Conservation (phyloP, 92 coral and sea anemone species). For the Micromussa lordhowensis region DNA sequence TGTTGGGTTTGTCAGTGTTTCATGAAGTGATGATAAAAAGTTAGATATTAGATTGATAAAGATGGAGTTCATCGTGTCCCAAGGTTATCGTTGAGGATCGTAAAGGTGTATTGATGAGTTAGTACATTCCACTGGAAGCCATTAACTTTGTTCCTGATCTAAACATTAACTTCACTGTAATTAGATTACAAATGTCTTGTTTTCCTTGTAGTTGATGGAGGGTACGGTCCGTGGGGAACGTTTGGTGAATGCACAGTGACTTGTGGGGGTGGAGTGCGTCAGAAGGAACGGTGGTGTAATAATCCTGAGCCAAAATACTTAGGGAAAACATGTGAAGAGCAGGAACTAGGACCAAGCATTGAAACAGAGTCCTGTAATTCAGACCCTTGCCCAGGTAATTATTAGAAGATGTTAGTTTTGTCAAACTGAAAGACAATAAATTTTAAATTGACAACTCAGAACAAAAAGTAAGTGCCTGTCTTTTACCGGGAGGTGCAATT, state of each 20-base stretch:
- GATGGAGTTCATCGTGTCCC: neutral
- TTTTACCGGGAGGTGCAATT: too few species aligned
- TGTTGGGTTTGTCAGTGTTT: neutral
- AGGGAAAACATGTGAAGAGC: conserved; percentile 49
- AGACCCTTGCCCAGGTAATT: conserved; percentile 51
- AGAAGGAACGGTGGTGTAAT: conserved; percentile 47
- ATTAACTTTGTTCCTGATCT: too few species aligned
- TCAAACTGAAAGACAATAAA: too few species aligned
- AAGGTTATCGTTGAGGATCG: too few species aligned
- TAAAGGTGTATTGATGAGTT: too few species aligned
- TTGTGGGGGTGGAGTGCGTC: conserved; percentile 59
- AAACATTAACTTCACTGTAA: too few species aligned
- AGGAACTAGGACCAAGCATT: conserved; percentile 47
- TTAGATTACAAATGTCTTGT: too few species aligned
- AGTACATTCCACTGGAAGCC: neutral
- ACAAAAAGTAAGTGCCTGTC: too few species aligned
- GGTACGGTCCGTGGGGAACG: conserved; percentile 52
- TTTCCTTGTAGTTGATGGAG: conserved; percentile 51
- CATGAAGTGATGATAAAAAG: neutral
- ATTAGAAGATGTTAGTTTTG: too few species aligned
- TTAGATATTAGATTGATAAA: too few species aligned
- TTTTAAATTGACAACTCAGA: too few species aligned
- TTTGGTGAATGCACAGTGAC: conserved; percentile 58
- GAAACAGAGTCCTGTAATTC: conserved; percentile 37
- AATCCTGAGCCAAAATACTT: conserved; percentile 47